Percentiles rank a stretch among this genome's conserved stretches.
These are phyloP conservation scores for Neolamprologus brichardi DNA, from an alignment of 2,113 vertebrate genomes.

Conservation along the genomic window DNA sequence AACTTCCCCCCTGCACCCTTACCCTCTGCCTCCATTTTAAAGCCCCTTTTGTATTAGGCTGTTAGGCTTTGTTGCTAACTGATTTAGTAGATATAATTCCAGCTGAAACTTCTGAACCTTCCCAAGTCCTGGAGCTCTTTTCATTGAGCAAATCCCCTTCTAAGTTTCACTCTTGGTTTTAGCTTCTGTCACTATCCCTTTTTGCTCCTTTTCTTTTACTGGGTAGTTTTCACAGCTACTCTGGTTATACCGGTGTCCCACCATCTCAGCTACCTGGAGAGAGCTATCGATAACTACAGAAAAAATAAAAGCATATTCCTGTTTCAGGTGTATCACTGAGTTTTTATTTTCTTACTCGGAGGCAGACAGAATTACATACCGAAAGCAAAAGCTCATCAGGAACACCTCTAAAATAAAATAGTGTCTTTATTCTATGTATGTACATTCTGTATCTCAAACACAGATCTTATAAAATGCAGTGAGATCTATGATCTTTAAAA, in stretches of 20 bases:
- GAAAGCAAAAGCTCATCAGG: background rate
- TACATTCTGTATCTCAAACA: background rate
- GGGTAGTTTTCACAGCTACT: background rate
- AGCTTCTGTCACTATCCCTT: background rate
- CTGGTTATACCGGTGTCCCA: background rate
- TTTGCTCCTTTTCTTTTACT: background rate
- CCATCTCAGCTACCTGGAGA: background rate
- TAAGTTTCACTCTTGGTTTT: background rate
- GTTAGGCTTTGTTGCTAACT: background rate
- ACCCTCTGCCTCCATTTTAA: background rate
- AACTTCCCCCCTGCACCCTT: background rate
- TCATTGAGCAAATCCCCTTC: background rate
- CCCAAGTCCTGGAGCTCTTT: background rate
- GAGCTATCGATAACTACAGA: background rate
- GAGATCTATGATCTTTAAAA: background rate
- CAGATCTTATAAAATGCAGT: background rate
- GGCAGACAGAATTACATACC: background rate
- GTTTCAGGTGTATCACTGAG: background rate
- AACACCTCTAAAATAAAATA: background rate
- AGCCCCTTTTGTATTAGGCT: background rate
- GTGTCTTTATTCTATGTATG: background rate
- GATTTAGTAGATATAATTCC: background rate
- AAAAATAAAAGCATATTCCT: background rate
- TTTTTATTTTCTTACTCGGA: background rate
- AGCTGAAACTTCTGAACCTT: background rate